Evolutionary conservation across 2,113 vertebrate species (phyloP).

Genomic region (Lophius piscatorius): DNA sequence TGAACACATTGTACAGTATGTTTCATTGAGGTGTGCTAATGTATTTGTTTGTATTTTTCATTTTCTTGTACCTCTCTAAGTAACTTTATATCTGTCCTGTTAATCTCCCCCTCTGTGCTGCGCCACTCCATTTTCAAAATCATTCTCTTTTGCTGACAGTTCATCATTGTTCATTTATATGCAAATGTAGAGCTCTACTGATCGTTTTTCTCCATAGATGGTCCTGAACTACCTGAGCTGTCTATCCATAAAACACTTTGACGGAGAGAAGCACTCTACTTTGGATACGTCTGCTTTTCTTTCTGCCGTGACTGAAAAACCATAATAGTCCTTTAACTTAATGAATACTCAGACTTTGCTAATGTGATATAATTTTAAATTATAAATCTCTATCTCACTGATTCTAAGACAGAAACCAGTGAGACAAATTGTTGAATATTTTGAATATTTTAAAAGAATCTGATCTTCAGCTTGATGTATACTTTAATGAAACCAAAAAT

Average conservation of each 20-base stretch:
- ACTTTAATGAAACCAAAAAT: no score
- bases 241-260: conserved; percentile 17
- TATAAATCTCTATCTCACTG: no score
- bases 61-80: not conserved
- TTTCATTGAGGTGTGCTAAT: not conserved
- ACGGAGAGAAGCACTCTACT: conserved; percentile 3
- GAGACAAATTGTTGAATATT: no score
- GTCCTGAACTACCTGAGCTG: conserved; percentile 27
- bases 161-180: conserved; percentile 69
- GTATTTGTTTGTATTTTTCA: not conserved
- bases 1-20: not conserved
- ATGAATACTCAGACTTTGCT: no score
- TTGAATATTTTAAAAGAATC: no score
- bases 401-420: no score
- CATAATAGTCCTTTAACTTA: not conserved
- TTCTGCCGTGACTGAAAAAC: conserved; percentile 5
- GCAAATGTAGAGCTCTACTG: conserved; percentile 62
- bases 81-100: conserved; percentile 33
- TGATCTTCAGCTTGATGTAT: no score
- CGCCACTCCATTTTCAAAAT: conserved; percentile 37
- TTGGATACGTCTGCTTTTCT: conserved; percentile 7
- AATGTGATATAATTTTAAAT: no score
- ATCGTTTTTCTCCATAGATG: conserved; percentile 61
- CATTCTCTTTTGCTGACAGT: conserved; percentile 48
- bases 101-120: conserved; percentile 30